Conservation (phyloP, 2,113 vertebrate species). For the Mirounga angustirostris region DNA sequence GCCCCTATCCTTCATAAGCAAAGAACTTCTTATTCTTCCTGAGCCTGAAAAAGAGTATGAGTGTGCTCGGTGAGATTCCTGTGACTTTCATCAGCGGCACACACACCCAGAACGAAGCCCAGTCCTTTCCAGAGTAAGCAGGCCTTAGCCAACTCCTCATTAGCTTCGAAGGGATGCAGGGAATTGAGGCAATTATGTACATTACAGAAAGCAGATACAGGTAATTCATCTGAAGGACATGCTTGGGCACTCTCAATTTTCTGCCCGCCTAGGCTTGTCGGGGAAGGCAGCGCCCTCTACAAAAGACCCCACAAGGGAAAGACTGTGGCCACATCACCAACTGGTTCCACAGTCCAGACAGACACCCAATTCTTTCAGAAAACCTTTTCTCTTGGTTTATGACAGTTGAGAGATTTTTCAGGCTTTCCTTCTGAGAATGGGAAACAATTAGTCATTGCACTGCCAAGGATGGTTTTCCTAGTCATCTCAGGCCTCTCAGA, state of each 20-base stretch:
- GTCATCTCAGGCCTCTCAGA: constrained; percentile 40
- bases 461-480: constrained; percentile 30
- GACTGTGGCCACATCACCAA: background rate
- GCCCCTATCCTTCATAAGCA: background rate
- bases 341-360: background rate
- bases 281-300: background rate
- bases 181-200: constrained; percentile 55
- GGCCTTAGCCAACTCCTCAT: constrained; percentile 25
- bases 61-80: background rate
- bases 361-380: constrained; percentile 18
- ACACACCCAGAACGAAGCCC: background rate
- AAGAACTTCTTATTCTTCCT: background rate
- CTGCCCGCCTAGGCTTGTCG: background rate
- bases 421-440: constrained; percentile 45
- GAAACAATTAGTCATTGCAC: constrained; percentile 53
- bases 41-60: constrained; percentile 44
- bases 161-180: constrained; percentile 20
- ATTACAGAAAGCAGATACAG: background rate
- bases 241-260: background rate
- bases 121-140: constrained; percentile 12
- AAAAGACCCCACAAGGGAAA: background rate
- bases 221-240: background rate
- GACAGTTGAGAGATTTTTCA: constrained; percentile 25
- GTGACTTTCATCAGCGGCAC: background rate
- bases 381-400: background rate